Base-by-base conservation (phyloP, 2,797 vertebrate species). In the Syngnathus acus region DNA sequence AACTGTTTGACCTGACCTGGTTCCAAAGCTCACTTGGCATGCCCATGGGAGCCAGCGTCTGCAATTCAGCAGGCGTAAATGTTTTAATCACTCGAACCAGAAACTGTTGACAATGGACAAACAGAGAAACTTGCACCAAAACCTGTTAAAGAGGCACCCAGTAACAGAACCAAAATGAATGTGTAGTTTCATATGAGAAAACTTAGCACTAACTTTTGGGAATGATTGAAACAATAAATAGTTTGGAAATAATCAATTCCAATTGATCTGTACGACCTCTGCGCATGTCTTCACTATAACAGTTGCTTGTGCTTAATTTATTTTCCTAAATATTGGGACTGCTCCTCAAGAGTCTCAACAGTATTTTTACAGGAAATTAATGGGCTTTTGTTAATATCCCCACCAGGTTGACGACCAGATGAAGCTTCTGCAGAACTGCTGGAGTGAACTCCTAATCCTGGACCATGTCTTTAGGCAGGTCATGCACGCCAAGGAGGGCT, bases 371-470 rank as follows among this genome's bases (percentile, higher is more conserved):
- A 6, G 13, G 48, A n/a, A 58, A 19, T 59, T 17, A 0, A 67
- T 78, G 9, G 76, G 70, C 82, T 55, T 73, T 72, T 82, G 45
- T 75, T 60, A 50, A 9, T 57, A 3, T 80, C 38, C 71, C 13
- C 1, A 70, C 13, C 85, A 99, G 97, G 97, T 99, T 84, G 97
- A 99, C 26, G 97, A 99, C 91, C 97, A 99, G 92, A 99, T 99
- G 97, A 99, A 99, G 86, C 91, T 99, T 72, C 93, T 99, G 82
- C 97, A 99, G 89, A 98, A 98, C 88, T 98, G 95, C 85, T 99
- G 97, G 97, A 99, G 97, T 0, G 97, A 99, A 80, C 95, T 99
- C 75, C 91, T 99, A 87, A 98, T 98, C 78, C 91, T 99, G 5
- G 97, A 99, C 88, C 96, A 99, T 77, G 92, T 99, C 83, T 99